A percentile compares a stretch with the other conserved stretches of the same genome.
phyloP scores from a whole-genome alignment of 2,113 vertebrate genomes.

The Daphoenositta chrysoptera region DNA sequence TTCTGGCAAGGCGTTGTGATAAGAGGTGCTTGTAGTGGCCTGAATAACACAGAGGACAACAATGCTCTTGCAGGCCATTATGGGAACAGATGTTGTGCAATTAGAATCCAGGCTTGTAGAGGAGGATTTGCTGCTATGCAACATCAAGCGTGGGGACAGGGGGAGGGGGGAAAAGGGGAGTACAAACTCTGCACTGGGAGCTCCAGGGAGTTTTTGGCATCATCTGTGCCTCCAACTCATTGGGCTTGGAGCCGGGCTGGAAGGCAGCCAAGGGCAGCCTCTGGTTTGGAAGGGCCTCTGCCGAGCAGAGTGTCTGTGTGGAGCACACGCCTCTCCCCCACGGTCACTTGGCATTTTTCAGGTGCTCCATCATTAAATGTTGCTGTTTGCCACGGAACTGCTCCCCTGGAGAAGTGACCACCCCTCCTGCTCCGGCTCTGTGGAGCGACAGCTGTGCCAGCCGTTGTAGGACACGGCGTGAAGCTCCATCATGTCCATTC shows the following conservation, averaged over 20 bases:
- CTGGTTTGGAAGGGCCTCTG: conserved; percentile 19
- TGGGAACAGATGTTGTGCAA: conserved; percentile 87
- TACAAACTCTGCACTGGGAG: conserved; percentile 55
- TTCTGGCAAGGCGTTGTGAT: conserved; percentile 85
- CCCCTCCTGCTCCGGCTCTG: not conserved
- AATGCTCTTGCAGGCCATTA: conserved; percentile 84
- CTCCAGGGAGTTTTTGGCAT: conserved; percentile 74
- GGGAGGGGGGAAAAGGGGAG: not conserved
- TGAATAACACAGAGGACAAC: conserved; percentile 86
- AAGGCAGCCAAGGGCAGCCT: conserved; percentile 56
- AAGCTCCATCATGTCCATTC: not conserved
- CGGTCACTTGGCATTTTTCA: not conserved
- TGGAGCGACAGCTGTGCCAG: fast-evolving
- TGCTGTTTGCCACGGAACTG: not conserved
- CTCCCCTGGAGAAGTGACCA: not conserved
- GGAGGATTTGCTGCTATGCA: conserved; percentile 81
- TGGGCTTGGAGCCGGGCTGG: conserved; percentile 66
- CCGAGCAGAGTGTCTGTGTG: not conserved
- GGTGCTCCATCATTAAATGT: not conserved
- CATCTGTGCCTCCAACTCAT: conserved; percentile 58
- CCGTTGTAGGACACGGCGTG: fast-evolving
- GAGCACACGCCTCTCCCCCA: not conserved
- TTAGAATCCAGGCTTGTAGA: conserved; percentile 77
- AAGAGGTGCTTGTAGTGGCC: conserved; percentile 87
- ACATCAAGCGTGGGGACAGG: conserved; percentile 60